These are phyloP conservation scores for Tipula vernalis DNA, from an alignment of 2,888 invertebrate genomes.

Conservation along the genomic window DNA sequence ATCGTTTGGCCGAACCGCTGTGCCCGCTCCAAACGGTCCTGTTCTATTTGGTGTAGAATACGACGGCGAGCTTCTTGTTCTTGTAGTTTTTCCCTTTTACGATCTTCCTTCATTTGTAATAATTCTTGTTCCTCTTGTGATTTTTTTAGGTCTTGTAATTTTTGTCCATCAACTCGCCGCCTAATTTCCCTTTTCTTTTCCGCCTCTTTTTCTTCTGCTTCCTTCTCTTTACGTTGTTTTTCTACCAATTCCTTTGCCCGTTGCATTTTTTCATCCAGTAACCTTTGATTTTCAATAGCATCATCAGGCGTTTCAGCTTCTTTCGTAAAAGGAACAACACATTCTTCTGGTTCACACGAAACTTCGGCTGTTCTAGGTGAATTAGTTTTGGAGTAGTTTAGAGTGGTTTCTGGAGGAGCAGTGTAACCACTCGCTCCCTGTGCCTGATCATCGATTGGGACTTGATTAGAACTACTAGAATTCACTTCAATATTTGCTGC, in stretches of 20 bases:
- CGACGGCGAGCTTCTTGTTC: conserved; percentile 62
- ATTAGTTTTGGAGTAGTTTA: background rate
- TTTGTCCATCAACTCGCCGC: conserved; percentile 43
- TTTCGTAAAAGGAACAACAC: background rate
- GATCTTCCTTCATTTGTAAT: conserved; percentile 55
- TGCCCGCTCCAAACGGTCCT: conserved; percentile 62
- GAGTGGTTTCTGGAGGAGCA: background rate
- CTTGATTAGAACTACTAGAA: background rate
- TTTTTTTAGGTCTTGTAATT: conserved; percentile 46
- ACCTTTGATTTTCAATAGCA: conserved; percentile 23
- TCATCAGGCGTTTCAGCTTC: background rate
- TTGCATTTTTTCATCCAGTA: conserved; percentile 38
- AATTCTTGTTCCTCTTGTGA: conserved; percentile 56
- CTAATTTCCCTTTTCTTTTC: conserved; percentile 49
- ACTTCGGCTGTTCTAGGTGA: background rate
- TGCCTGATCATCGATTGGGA: background rate
- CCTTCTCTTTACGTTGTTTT: conserved; percentile 48
- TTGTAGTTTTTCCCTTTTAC: conserved; percentile 62
- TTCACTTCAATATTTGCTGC: background rate
- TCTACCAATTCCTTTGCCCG: conserved; percentile 55
- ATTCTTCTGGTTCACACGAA: background rate
- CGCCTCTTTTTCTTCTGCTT: conserved; percentile 45
- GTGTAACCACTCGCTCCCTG: background rate
- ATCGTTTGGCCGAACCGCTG: conserved; percentile 28
- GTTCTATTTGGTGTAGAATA: conserved; percentile 71